Percentiles rank a stretch among this genome's conserved stretches.
Conservation (phyloP, 1,140 invertebrate species). For the Hestina assimilis region DNA sequence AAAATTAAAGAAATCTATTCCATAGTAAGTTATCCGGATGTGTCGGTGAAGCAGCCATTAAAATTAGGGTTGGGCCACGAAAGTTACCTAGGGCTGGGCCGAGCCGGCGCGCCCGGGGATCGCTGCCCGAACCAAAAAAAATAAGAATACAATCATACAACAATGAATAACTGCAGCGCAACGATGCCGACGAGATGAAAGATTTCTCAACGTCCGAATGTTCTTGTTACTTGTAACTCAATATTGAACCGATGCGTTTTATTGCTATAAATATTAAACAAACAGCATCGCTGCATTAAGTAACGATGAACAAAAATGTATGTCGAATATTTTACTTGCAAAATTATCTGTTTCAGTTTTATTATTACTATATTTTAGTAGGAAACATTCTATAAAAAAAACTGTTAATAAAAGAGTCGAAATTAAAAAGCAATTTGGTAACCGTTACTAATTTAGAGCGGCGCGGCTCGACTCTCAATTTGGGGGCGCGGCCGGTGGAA, state of each 20-base stretch:
- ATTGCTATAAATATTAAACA: constrained; percentile 27
- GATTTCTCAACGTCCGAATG: constrained; percentile 59
- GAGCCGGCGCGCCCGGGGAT: constrained; percentile 44
- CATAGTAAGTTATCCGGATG: constrained; percentile 63
- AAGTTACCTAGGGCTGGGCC: constrained; percentile 62
- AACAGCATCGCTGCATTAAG: constrained; percentile 8
- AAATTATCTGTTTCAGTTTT: not conserved
- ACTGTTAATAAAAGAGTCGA: constrained; percentile 55
- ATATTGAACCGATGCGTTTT: constrained; percentile 56
- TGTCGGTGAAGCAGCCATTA: constrained; percentile 70
- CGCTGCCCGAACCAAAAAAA: constrained; percentile 42
- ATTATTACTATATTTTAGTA: not conserved
- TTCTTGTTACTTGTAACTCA: constrained; percentile 61
- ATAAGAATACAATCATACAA: constrained; percentile 45
- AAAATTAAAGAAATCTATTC: constrained; percentile 40
- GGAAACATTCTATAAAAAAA: not conserved
- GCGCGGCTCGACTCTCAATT: constrained; percentile 58
- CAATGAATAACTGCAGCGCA: constrained; percentile 59
- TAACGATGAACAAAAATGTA: not conserved
- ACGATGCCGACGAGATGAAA: constrained; percentile 65
- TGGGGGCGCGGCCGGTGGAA: constrained; percentile 49
- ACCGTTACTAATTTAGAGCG: constrained; percentile 73
- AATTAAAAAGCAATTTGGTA: constrained; percentile 76
- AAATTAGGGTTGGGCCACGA: constrained; percentile 76
- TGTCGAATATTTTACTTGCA: not conserved